Conservation (phyloP, 2,888 invertebrate genomes). For the Cryptus armator region DNA sequence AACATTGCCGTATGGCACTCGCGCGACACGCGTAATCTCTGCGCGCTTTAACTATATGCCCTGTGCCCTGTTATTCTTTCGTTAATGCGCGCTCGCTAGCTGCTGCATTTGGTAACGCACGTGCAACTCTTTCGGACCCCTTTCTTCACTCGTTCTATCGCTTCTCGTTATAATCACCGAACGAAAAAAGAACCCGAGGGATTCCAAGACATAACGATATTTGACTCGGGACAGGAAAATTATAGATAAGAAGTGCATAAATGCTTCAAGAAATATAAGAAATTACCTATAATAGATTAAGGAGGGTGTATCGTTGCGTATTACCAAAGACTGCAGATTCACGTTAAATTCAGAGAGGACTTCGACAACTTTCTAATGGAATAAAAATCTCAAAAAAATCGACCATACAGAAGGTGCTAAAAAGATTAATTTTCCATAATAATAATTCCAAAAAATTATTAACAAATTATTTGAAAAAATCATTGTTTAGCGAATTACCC, state of each 20-base stretch:
- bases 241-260: not conserved
- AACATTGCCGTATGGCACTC: slow-evolving; percentile 52
- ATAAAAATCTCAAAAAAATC: too few relatives aligned
- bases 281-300: too few relatives aligned
- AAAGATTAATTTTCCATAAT: too few relatives aligned
- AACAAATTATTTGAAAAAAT: too few relatives aligned
- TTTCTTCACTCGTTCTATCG: slow-evolving; percentile 15
- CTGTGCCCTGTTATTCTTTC: slow-evolving; percentile 62
- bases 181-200: slow-evolving; percentile 11
- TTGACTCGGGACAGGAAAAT: not conserved
- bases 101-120: slow-evolving; percentile 55
- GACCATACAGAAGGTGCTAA: too few relatives aligned
- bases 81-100: slow-evolving; percentile 42
- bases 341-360: too few relatives aligned
- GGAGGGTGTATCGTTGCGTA: too few relatives aligned
- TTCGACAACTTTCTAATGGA: too few relatives aligned
- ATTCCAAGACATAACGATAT: not conserved
- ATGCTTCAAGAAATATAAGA: too few relatives aligned
- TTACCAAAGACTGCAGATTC: too few relatives aligned
- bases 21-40: slow-evolving; percentile 61
- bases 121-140: slow-evolving; percentile 42
- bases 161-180: slow-evolving; percentile 44
- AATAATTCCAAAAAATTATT: too few relatives aligned
- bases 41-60: slow-evolving; percentile 43
- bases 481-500: too few relatives aligned